Percentiles rank a stretch among this genome's conserved stretches.
phyloP scores from a whole-genome alignment of 2,797 vertebrate species.

The Caiman crocodilus region DNA sequence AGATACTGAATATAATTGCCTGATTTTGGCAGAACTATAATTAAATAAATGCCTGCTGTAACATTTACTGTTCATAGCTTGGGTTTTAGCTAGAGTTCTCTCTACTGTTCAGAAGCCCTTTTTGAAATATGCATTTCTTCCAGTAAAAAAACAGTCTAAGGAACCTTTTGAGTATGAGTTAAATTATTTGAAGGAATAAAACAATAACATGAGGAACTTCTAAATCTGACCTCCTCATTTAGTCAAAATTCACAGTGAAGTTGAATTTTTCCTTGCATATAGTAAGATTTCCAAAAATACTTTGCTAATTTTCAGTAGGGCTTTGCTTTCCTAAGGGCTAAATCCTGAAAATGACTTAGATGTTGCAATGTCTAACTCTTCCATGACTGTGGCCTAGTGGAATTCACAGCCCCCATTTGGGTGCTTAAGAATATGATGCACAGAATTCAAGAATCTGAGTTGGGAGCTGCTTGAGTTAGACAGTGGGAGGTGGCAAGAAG shows the following conservation, averaged over 20 bases:
- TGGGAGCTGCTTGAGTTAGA: not conserved
- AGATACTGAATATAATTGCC: conserved; percentile 43
- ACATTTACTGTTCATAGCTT: conserved; percentile 26
- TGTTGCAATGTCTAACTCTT: too few relatives aligned
- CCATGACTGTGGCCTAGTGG: too few relatives aligned
- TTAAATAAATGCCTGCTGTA: conserved; percentile 34
- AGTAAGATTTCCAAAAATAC: not conserved
- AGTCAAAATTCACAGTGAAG: not conserved
- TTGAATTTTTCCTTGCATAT: not conserved
- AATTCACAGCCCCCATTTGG: not conserved
- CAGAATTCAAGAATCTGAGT: not conserved
- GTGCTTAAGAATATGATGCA: not conserved
- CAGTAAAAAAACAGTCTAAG: not conserved
- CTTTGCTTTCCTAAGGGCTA: not conserved
- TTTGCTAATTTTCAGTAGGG: not conserved
- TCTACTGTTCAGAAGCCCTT: not conserved
- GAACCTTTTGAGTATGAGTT: not conserved
- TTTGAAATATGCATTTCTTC: conserved; percentile 9
- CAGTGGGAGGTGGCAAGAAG: not conserved
- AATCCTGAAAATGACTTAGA: not conserved
- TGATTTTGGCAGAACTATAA: conserved; percentile 62
- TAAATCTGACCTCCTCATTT: not conserved
- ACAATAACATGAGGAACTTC: not conserved
- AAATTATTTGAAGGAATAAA: not conserved
- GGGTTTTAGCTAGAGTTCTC: conserved; percentile 50